Evolutionary conservation across 2,888 invertebrate genomes (phyloP).

Genomic region (Rotaria sp.): DNA sequence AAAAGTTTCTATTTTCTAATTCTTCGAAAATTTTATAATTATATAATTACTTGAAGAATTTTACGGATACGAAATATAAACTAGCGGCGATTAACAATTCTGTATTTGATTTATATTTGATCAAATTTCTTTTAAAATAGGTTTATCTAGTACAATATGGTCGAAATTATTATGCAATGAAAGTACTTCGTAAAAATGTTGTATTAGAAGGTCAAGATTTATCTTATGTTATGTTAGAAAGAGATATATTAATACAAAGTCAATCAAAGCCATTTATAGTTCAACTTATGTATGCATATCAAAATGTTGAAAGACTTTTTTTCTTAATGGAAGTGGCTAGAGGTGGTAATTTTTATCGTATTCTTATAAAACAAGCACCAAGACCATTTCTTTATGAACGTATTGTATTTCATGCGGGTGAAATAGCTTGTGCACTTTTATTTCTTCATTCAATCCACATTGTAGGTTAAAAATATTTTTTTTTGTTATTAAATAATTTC

Average conservation of each 20-base stretch:
- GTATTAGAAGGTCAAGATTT: constrained; percentile 29
- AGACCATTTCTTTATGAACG: constrained; percentile 56
- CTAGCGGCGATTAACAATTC: too few species aligned
- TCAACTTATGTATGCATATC: constrained; percentile 62
- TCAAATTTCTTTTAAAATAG: neutral
- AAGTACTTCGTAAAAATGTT: constrained; percentile 9
- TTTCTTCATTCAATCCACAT: constrained; percentile 63
- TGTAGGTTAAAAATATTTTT: constrained; percentile 43
- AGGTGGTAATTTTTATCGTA: constrained; percentile 61
- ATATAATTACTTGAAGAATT: too few species aligned
- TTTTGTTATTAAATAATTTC: neutral
- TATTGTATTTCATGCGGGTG: constrained; percentile 62
- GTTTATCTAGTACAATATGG: constrained; percentile 6
- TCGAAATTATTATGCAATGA: constrained; percentile 7
- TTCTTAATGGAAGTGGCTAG: constrained; percentile 64
- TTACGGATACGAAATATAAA: too few species aligned
- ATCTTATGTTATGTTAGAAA: neutral
- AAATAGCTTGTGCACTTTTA: constrained; percentile 62
- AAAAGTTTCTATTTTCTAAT: too few species aligned
- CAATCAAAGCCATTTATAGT: constrained; percentile 61
- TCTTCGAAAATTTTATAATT: too few species aligned
- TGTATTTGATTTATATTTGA: neutral
- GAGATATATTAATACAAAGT: constrained; percentile 14
- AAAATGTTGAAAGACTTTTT: constrained; percentile 62
- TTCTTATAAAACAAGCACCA: constrained; percentile 51